phyloP scores from a whole-genome alignment of 1,140 invertebrate genomes.

The Chrysomallon squamiferum region DNA sequence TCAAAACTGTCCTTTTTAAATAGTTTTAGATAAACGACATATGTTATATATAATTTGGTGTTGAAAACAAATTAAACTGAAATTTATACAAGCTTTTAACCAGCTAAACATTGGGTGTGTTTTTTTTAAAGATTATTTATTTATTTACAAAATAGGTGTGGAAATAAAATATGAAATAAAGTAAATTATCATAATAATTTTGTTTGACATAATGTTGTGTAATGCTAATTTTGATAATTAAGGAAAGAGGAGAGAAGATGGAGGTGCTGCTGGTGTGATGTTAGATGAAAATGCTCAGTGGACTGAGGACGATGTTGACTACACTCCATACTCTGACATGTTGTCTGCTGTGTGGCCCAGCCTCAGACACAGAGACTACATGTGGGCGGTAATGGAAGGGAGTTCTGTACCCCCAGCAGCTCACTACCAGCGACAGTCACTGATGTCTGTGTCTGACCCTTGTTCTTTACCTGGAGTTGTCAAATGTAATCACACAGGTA shows the following conservation, averaged over 20 bases:
- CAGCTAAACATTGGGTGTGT: no score
- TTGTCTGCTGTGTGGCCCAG: constrained; percentile 49
- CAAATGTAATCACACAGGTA: constrained; percentile 23
- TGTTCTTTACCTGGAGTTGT: constrained; percentile 25
- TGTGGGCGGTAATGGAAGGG: constrained; percentile 32
- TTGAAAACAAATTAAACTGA: no score
- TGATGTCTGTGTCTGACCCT: constrained; percentile 22
- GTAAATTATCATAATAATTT: no score
- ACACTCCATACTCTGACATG: constrained; percentile 36
- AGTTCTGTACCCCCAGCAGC: constrained; percentile 14
- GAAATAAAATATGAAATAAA: no score
- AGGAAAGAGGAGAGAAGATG: not conserved
- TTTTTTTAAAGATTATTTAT: no score
- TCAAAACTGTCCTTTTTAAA: no score
- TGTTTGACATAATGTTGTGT: no score
- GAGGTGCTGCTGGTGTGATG: not conserved
- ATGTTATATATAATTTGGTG: no score
- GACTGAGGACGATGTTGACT: constrained; percentile 29
- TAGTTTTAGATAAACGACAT: no score
- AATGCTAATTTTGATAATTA: no score
- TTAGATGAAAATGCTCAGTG: constrained; percentile 28
- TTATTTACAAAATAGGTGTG: no score
- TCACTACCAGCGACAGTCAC: constrained; percentile 16
- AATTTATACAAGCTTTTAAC: no score
- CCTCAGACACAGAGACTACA: constrained; percentile 29